These are phyloP conservation scores for Callyntrura guangdongensis DNA, from an alignment of 2,888 invertebrate species.

Conservation along the genomic window DNA sequence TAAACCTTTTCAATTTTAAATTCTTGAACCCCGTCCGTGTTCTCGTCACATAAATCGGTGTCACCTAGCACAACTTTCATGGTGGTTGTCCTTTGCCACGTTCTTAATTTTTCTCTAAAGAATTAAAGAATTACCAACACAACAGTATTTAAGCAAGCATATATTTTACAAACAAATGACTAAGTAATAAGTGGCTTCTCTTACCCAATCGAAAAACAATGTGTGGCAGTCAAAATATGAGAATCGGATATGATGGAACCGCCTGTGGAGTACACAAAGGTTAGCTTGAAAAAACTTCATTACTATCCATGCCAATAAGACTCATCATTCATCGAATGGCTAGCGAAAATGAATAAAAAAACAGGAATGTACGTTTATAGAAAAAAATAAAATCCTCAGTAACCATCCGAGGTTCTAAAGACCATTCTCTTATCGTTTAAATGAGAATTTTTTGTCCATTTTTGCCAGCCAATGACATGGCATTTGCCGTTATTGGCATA, in stretches of 20 bases:
- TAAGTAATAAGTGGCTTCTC: not conserved
- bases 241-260: conserved; percentile 72
- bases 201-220: conserved; percentile 71
- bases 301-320: too few species aligned
- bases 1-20: conserved; percentile 67
- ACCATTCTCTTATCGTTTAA: too few species aligned
- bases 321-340: too few species aligned
- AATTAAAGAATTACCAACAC: not conserved
- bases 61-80: conserved; percentile 73
- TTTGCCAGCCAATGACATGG: too few species aligned
- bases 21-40: conserved; percentile 54
- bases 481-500: too few species aligned
- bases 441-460: too few species aligned
- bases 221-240: conserved; percentile 72
- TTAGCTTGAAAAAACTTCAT: too few species aligned
- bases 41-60: conserved; percentile 67
- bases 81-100: conserved; percentile 24
- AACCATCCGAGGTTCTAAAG: too few species aligned
- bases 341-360: too few species aligned
- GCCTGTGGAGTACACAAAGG: too few species aligned
- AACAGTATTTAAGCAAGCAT: not conserved
- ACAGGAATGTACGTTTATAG: too few species aligned
- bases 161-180: not conserved
- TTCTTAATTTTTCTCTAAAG: conserved; percentile 51
- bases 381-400: too few species aligned